Evolutionary conservation across 1,140 invertebrate species (phyloP).

Genomic region (Cydia splendana): DNA sequence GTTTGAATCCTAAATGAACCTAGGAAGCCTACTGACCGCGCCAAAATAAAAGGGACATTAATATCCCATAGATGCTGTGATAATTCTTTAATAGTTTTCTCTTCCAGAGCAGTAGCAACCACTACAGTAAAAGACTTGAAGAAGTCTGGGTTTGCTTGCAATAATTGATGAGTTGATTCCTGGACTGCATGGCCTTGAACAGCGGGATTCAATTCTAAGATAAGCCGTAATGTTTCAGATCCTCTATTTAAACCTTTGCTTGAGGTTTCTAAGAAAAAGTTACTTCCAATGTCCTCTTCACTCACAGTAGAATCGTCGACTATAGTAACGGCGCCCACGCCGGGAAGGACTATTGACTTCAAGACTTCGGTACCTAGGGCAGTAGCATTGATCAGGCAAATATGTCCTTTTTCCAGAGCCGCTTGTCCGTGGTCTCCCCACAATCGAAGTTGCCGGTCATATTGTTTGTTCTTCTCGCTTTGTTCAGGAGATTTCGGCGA

Average conservation of each 20-base stretch:
- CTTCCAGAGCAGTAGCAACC: slow-evolving; percentile 90
- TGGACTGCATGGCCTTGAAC: slow-evolving; percentile 95
- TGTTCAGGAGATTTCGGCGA: slow-evolving; percentile 90
- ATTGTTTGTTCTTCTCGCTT: slow-evolving; percentile 89
- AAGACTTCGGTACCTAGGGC: slow-evolving; percentile 96
- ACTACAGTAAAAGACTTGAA: slow-evolving; percentile 94
- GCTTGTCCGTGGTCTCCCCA: slow-evolving; percentile 99
- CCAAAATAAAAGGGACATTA: slow-evolving; percentile 92
- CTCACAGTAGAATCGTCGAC: slow-evolving; percentile 93
- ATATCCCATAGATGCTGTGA: slow-evolving; percentile 92
- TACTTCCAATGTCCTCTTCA: slow-evolving; percentile 95
- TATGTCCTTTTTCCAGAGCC: slow-evolving; percentile 91
- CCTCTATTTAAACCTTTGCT: slow-evolving; percentile 91
- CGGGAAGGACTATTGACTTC: slow-evolving; percentile 96
- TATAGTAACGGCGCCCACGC: slow-evolving; percentile 97
- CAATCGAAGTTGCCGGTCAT: slow-evolving; percentile 94
- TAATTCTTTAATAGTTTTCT: slow-evolving; percentile 88
- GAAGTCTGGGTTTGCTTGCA: slow-evolving; percentile 92
- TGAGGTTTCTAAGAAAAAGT: slow-evolving; percentile 93
- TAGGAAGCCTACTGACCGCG: slow-evolving; percentile 94
- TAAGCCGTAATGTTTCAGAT: slow-evolving; percentile 88
- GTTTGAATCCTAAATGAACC: slow-evolving; percentile 95
- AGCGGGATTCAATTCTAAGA: slow-evolving; percentile 96
- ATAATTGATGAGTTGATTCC: slow-evolving; percentile 91
- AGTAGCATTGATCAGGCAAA: slow-evolving; percentile 97